Base-by-base conservation (phyloP, 2,888 invertebrate species). In the Rotaria sp. region DNA sequence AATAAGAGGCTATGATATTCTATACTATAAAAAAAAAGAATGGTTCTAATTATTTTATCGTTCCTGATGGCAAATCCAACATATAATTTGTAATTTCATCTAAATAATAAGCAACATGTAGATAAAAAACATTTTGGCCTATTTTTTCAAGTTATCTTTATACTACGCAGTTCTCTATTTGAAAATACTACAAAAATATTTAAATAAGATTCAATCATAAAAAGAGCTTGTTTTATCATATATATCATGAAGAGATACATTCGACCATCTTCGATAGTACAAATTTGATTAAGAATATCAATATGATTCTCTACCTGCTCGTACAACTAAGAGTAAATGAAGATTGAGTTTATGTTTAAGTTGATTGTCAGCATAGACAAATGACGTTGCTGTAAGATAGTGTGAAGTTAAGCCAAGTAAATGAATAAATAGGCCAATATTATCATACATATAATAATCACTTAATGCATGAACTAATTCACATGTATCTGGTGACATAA, bases 401-500 rank as follows among this genome's bases (percentile, higher is more conserved):
- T 67, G 35, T 35, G 67, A 67, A 21, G 35, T 67, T 67, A 67
- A 35, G 15, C 35, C 67, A 67, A 67, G 67, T 67, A 67, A 38
- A 67, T 67, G 67, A 18, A 67, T 30, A 18, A 67, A 67, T 67
- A 67, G 30, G 21, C 67, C 67, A 67, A 35, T 67, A 67, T 35
- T 67, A 67, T 67, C 67, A 67, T 35, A 67, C 67, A 67, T 67
- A 21, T 67, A 67, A 67, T 67, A 67, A 38, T 67, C 67, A 67
- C 67, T 67, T 67, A 67, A 35, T 35, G 67, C 67, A 67, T 67
- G 35, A 26, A 67, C 21, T 35, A 67, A 67, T 35, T 67, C 67
- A 8, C 21, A 67, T 18, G 67, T 67, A 67, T 67, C 67, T 35
- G 67, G 67, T 38, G 30, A 67, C 15, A 67, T 15, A 67, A 67